phyloP scores from a whole-genome alignment of 2,888 invertebrate species.

The Melinaea marsaeus region DNA sequence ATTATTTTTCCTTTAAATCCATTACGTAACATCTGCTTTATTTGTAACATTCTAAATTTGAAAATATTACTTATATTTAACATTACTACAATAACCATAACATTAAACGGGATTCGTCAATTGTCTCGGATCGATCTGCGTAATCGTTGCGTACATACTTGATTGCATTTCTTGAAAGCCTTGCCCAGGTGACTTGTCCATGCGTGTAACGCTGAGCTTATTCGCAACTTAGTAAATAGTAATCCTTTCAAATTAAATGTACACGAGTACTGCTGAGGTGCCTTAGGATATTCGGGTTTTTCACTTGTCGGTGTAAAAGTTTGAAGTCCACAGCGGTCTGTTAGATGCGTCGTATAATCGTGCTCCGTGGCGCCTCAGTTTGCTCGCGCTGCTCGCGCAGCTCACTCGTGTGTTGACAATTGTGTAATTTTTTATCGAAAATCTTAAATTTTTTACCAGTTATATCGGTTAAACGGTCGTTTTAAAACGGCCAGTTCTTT shows the following conservation, averaged over 20 bases:
- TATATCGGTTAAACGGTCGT: slow-evolving; percentile 67
- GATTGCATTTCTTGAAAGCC: slow-evolving; percentile 64
- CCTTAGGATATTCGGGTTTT: slow-evolving; percentile 38
- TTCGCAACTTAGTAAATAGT: slow-evolving; percentile 62
- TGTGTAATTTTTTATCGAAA: slow-evolving; percentile 32
- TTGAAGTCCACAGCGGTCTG: slow-evolving; percentile 65
- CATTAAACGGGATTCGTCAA: slow-evolving; percentile 38
- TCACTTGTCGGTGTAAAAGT: slow-evolving; percentile 68
- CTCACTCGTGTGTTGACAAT: slow-evolving; percentile 60
- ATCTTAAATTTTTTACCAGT: slow-evolving; percentile 56
- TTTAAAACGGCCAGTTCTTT: slow-evolving; percentile 58
- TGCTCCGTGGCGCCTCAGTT: slow-evolving; percentile 63
- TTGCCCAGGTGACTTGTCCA: slow-evolving; percentile 64
- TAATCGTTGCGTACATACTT: slow-evolving; percentile 55
- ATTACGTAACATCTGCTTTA: not conserved
- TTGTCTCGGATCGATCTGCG: slow-evolving; percentile 44
- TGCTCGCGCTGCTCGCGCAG: slow-evolving; percentile 73
- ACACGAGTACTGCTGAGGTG: slow-evolving; percentile 32
- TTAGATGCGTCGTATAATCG: slow-evolving; percentile 62
- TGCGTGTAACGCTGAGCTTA: slow-evolving; percentile 64
- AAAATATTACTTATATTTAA: not conserved
- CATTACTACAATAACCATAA: slow-evolving; percentile 17
- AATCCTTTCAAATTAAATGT: slow-evolving; percentile 55
- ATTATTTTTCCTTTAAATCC: not conserved
- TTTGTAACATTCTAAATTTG: too few species aligned